Percentiles rank a stretch among this genome's conserved stretches.
Evolutionary conservation across 1,140 invertebrate species (phyloP).

Genomic region (Pachypsylla venusta): DNA sequence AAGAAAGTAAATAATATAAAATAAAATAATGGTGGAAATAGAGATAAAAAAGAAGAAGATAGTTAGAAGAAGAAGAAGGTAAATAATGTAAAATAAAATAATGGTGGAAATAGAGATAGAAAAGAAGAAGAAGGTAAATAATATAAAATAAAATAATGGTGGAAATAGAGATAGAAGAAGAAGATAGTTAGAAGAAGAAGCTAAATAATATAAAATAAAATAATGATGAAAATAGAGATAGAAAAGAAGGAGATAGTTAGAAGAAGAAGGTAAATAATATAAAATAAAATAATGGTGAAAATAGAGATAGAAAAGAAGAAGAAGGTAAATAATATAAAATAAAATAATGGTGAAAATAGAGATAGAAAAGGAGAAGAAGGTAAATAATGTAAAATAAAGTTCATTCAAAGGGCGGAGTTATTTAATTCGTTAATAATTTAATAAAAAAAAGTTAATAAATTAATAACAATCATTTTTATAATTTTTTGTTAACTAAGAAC

Average conservation of each 20-base stretch:
- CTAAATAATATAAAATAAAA: neutral
- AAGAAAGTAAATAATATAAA: neutral
- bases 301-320: neutral
- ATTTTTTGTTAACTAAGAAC: too few species aligned
- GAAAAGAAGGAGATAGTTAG: neutral
- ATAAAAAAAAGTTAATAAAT: too few species aligned
- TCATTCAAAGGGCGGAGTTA: too few species aligned
- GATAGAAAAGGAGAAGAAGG: neutral
- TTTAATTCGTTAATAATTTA: too few species aligned
- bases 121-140: conserved; percentile 7
- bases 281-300: neutral
- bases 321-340: neutral
- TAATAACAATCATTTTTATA: too few species aligned
- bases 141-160: neutral
- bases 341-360: neutral
- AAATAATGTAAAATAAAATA: conserved; percentile 9
- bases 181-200: neutral
- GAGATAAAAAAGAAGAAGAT: conserved; percentile 8
- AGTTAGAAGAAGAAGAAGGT: conserved; percentile 10
- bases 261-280: neutral
- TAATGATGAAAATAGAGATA: neutral
- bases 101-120: neutral
- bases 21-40: neutral
- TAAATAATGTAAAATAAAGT: too few species aligned
- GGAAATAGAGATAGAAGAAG: conserved; percentile 4